Base-by-base conservation (phyloP, 2,888 invertebrate genomes). In the Muschampia plurimacula region DNA sequence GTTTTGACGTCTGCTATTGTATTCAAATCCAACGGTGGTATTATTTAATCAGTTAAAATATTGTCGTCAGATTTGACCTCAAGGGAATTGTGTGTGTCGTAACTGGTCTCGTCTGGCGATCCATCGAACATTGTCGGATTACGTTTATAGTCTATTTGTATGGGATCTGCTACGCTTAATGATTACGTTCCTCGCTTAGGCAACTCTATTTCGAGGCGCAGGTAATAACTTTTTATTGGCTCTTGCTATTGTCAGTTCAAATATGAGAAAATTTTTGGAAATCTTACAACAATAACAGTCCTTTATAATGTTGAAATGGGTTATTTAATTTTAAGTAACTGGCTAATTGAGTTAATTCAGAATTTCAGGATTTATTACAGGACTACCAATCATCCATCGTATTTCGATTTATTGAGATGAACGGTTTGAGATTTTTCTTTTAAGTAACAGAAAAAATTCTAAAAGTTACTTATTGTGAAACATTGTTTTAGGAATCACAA, bases 121-220 rank as follows among this genome's bases (percentile, higher is more conserved):
- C 86, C 87, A 89, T 90, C 89, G 85, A 89, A 88, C 89, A 90
- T 86, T 89, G 89, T 90, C 87, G 88, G 91, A 91, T 91, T 90
- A 91, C 85, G 82, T 90, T 90, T 90, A 92, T 89, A 84, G 88
- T 83, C 88, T 89, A 90, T 91, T 92, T 91, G 86, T 90, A 90
- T 89, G 87, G 87, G 89, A 88, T 91, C 89, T 86, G 87, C 86
- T 87, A 89, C 88, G 89, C 85, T 88, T 90, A 89, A 90, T 89
- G 89, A 89, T 89, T 90, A 88, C 84, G 86, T 83, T 80, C 84
- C 81, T 82, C 82, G 78, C 75, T 83, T 79, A 82, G 83, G 86
- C 86, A 83, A 79, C 86, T 84, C 85, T 86, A 85, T 88, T 86
- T 82, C 80, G 79, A 86, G 81, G 81, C 78, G 78, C 75, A 83